These are phyloP conservation scores for Macaria notata DNA, from an alignment of 2,888 invertebrate species.

Conservation along the genomic window DNA sequence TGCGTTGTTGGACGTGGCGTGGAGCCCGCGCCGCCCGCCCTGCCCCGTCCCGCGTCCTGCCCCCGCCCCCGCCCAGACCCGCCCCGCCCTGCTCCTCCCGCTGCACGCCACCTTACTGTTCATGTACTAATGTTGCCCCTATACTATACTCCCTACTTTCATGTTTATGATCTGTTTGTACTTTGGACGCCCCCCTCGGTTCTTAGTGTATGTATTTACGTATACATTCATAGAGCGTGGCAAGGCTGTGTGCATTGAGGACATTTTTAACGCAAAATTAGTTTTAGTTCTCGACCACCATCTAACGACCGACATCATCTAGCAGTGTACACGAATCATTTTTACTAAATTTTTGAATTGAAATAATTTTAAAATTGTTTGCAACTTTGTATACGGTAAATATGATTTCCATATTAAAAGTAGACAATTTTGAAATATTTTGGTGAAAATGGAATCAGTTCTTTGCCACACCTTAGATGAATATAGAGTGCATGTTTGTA, in stretches of 20 bases:
- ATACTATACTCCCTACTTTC: slow-evolving; percentile 47
- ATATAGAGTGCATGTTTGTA: slow-evolving; percentile 70
- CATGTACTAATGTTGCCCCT: slow-evolving; percentile 37
- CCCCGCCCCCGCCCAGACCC: slow-evolving; percentile 43
- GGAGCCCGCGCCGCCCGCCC: slow-evolving; percentile 68
- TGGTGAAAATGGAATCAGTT: slow-evolving; percentile 73
- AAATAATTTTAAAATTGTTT: slow-evolving; percentile 66
- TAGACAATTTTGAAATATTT: slow-evolving; percentile 64
- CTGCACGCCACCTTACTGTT: slow-evolving; percentile 60
- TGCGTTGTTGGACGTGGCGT: slow-evolving; percentile 76
- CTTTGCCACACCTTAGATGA: slow-evolving; percentile 82
- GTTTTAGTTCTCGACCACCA: slow-evolving; percentile 74
- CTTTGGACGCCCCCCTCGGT: slow-evolving; percentile 78
- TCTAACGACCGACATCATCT: slow-evolving; percentile 73
- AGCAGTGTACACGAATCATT: slow-evolving; percentile 76
- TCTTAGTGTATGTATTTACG: slow-evolving; percentile 78
- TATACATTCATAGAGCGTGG: slow-evolving; percentile 84
- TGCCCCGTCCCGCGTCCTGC: slow-evolving; percentile 44
- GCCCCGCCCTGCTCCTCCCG: slow-evolving; percentile 57
- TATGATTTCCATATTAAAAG: slow-evolving; percentile 54
- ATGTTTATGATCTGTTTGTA: slow-evolving; percentile 77
- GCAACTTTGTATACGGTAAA: slow-evolving; percentile 59
- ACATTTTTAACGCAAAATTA: slow-evolving; percentile 80
- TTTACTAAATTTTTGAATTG: slow-evolving; percentile 57
- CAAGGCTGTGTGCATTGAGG: slow-evolving; percentile 87